Evolutionary conservation across 2,113 vertebrate genomes (phyloP), one percentile per base, ranked within the genome.

Genomic region (Megaleporinus macrocephalus): DNA sequence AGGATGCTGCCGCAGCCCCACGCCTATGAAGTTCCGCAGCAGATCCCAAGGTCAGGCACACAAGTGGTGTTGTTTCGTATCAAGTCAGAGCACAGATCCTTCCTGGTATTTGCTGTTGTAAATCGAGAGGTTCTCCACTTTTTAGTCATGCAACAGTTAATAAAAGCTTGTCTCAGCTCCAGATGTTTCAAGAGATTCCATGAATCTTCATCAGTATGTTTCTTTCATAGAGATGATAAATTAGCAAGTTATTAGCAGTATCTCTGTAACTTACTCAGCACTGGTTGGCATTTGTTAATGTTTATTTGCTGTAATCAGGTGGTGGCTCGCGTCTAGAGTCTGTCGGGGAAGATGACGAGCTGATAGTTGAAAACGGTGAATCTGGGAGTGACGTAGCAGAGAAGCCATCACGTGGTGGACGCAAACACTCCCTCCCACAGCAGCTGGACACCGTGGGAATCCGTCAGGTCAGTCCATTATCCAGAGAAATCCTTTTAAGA

Each of bases 361-460:
- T 98, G 86, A 95, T 95, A 5, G 95, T 97, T 84, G 95, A 95
- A 86, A 95, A 95, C 0, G 95, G 93, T 5, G 94, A 94, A 63
- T 88, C 92, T 0, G 88, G 89, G 86, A 89, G 88, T 0, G 94
- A 96, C 55, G 90, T 88, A 81, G 83, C 89, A 0, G 95, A 96
- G 80, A 97, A 97, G 81, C 92, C 93, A 51, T 91, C 91, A 29
- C 89, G 92, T 0, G 95, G 96, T 33, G 93, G 93, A 80, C 94
- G 97, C 22, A 99, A 99, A 83, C 97, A 98, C 89, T 98, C 98
- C 24, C 92, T 99, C 41, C 97, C 97, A 16, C 97, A 98, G 82
- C 97, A 98, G 62, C 92, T 98, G 76, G 97, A 98, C 30, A 90
- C 93, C 0, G 88, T 89, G 0, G 93, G 95, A 81, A 83, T 93